These are phyloP conservation scores for Neopelma chrysocephalum DNA, from an alignment of 2,797 vertebrate species.

Conservation along the genomic window DNA sequence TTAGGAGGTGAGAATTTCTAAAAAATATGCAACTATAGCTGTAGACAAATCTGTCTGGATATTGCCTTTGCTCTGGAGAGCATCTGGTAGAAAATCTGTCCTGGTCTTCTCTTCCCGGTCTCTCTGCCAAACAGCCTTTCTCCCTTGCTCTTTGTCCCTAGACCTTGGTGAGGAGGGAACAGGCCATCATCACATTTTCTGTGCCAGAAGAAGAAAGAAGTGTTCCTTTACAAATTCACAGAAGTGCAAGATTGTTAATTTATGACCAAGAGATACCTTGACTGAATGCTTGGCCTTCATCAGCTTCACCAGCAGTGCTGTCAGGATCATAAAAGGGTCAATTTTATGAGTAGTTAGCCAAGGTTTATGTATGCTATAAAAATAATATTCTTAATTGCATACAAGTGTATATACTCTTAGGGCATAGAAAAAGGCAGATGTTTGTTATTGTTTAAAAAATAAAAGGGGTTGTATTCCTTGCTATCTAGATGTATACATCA, in stretches of 20 bases:
- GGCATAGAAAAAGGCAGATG: neutral
- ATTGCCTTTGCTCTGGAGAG: neutral
- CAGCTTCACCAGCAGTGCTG: neutral
- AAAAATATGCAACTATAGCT: neutral
- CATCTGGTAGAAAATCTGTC: neutral
- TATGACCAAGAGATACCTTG: neutral
- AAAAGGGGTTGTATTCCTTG: neutral
- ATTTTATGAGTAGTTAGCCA: neutral
- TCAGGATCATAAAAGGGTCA: neutral
- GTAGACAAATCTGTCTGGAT: neutral
- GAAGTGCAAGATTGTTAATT: neutral
- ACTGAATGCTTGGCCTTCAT: neutral
- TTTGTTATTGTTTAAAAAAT: neutral
- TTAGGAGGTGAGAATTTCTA: neutral
- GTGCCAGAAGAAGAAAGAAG: neutral
- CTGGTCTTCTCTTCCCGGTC: neutral
- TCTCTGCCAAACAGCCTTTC: neutral
- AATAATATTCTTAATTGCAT: neutral
- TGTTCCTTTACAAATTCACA: neutral
- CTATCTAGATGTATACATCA: neutral
- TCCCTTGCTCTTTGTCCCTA: neutral
- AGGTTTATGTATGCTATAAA: neutral
- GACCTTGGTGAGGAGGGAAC: neutral
- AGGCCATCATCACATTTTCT: neutral
- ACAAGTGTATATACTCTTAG: neutral